Base-by-base conservation (phyloP, 2,888 invertebrate genomes). In the Baronia brevicornis region DNA sequence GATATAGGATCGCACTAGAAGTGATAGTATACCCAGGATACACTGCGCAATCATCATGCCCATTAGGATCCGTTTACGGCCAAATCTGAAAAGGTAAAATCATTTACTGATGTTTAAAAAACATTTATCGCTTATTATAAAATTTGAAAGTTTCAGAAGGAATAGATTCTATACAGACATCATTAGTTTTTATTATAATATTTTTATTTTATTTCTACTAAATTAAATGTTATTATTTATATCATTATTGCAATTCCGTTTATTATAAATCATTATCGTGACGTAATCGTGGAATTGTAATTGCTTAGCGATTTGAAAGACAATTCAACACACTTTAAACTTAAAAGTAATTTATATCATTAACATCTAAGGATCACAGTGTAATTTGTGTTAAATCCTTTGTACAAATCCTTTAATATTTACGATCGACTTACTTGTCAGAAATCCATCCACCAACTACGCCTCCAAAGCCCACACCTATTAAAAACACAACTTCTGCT, bases 401-500 rank as follows among this genome's bases (percentile, higher is more conserved):
- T 21, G 21, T 21, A n/a, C 6, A 8, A 22, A 15, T 13, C 5
- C 9, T 25, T 21, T 21, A 21, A 5, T 4, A 8, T 36, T 31
- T 12, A 8, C 7, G 18, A 28, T 12, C 10, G 25, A 37, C 63
- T 60, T 46, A 84, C 88, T 88, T 91, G 70, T 93, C 93, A 3
- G 93, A 92, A 32, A 93, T 85, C 68, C 90, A 89, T 11, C 93
- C 93, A 38, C 91, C 91, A n/a, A 91, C 86, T 7, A 93, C 88
- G 29, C 93, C 93, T 30, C 93, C 93, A 23, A 90, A 75, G 34
- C 92, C 92, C 6, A 93, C 91, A 15, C 93, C 93, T 12, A 89
- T 78, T 39, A 94, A 74, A 67, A 93, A 93, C 63, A 90, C 88
- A 73, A 92, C 91, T 72, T 93, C 93, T 5, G 91, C 90, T 14